These are phyloP conservation scores for Hyles lineata DNA, from an alignment of 2,888 invertebrate genomes.

Conservation along the genomic window DNA sequence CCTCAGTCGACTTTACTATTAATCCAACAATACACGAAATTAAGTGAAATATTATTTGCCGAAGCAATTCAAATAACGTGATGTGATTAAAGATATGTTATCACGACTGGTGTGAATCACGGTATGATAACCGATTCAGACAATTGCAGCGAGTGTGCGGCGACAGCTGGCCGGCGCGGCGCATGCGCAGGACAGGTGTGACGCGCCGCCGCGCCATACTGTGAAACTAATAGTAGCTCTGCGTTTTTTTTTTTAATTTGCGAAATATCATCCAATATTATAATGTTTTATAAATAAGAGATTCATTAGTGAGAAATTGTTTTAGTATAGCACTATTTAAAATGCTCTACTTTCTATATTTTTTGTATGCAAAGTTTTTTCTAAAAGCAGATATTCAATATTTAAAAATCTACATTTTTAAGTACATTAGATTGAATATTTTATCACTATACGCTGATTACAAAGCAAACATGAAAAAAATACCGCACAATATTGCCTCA, in stretches of 20 bases:
- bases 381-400: too few species aligned
- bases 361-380: too few species aligned
- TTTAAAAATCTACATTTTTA: too few species aligned
- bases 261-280: too few species aligned
- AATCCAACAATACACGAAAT: background rate
- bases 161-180: slow-evolving; percentile 46
- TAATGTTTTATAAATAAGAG: too few species aligned
- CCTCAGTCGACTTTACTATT: background rate
- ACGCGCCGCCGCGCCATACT: background rate
- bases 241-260: background rate
- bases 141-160: slow-evolving; percentile 16
- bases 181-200: slow-evolving; percentile 55
- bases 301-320: too few species aligned
- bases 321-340: too few species aligned
- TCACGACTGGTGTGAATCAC: slow-evolving; percentile 19
- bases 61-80: background rate
- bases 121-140: slow-evolving; percentile 20
- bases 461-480: too few species aligned
- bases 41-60: background rate
- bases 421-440: too few species aligned
- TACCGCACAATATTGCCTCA: too few species aligned
- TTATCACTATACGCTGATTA: too few species aligned
- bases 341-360: too few species aligned
- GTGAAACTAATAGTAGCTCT: background rate
- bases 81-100: background rate